Evolutionary conservation across 2,797 vertebrate species (phyloP).

Genomic region (Sebastolobus alascanus): DNA sequence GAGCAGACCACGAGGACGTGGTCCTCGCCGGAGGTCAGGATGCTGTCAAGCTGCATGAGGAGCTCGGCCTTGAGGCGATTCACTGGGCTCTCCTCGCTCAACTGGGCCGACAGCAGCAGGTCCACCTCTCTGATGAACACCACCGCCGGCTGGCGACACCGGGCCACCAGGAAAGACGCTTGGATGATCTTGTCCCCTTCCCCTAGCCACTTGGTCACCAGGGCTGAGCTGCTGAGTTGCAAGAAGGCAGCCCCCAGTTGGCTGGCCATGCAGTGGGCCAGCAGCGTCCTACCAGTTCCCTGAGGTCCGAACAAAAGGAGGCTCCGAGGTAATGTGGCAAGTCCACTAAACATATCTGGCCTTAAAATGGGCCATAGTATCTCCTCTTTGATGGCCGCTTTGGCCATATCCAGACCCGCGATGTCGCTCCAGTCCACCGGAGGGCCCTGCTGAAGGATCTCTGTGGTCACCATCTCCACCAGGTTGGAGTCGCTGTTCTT

Average conservation of each 20-base stretch:
- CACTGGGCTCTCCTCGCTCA: conserved; percentile 94
- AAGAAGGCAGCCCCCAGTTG: conserved; percentile 97
- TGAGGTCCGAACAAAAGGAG: conserved; percentile 98
- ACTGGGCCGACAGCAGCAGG: conserved; percentile 93
- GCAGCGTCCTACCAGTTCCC: conserved; percentile 97
- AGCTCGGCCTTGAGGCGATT: conserved; percentile 96
- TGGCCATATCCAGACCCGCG: conserved; percentile 96
- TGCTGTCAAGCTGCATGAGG: conserved; percentile 96
- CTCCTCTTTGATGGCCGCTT: conserved; percentile 98
- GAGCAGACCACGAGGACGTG: conserved; percentile 98
- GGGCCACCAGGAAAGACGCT: conserved; percentile 95
- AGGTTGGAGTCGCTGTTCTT: conserved; percentile 96
- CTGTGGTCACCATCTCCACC: conserved; percentile 96
- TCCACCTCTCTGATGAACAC: conserved; percentile 98
- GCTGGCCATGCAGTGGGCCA: conserved; percentile 96
- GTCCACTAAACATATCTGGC: conserved; percentile 96
- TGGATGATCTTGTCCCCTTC: conserved; percentile 98
- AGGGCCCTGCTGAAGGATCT: conserved; percentile 96
- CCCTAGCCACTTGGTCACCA: conserved; percentile 96
- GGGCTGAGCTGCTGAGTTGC: conserved; percentile 92
- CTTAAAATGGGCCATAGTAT: conserved; percentile 98
- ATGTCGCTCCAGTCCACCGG: conserved; percentile 99
- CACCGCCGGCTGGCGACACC: conserved; percentile 96
- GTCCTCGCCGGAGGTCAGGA: conserved; percentile 95
- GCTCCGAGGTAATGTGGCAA: conserved; percentile 95